These are phyloP conservation scores for Volucella inanis DNA, from an alignment of 2,888 invertebrate genomes.

Conservation along the genomic window DNA sequence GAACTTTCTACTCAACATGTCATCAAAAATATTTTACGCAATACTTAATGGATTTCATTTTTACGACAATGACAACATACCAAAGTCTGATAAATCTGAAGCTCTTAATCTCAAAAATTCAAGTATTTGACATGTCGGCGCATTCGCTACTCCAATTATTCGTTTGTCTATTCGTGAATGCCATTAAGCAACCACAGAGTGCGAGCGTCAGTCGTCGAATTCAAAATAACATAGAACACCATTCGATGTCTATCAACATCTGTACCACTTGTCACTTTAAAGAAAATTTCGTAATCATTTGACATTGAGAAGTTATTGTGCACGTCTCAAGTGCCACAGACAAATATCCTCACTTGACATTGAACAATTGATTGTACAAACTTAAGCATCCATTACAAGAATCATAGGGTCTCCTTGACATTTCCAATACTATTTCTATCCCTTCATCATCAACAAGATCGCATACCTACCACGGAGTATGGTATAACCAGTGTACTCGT, in stretches of 20 bases:
- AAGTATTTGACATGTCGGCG: neutral
- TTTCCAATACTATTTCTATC: constrained; percentile 20
- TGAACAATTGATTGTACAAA: constrained; percentile 67
- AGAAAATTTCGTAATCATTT: constrained; percentile 56
- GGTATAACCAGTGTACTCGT: neutral
- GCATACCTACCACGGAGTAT: neutral
- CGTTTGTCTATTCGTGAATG: constrained; percentile 34
- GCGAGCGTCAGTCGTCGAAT: too few species aligned
- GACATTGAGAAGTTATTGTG: constrained; percentile 74
- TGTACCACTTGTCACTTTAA: constrained; percentile 40
- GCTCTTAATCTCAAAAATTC: constrained; percentile 55
- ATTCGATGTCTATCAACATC: constrained; percentile 65
- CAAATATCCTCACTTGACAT: constrained; percentile 70
- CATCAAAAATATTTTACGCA: neutral
- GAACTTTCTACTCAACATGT: constrained; percentile 16
- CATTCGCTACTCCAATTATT: neutral
- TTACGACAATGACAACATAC: constrained; percentile 45
- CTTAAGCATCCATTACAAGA: constrained; percentile 63
- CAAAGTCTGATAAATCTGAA: constrained; percentile 38
- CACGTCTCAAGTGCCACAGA: constrained; percentile 69
- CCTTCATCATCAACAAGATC: constrained; percentile 31
- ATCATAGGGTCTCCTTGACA: constrained; percentile 66
- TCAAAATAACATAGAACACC: constrained; percentile 19
- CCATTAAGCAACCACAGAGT: constrained; percentile 42
- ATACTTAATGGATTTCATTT: neutral